Conservation (phyloP, 1,140 invertebrate genomes). For the Brachionus angularis region DNA sequence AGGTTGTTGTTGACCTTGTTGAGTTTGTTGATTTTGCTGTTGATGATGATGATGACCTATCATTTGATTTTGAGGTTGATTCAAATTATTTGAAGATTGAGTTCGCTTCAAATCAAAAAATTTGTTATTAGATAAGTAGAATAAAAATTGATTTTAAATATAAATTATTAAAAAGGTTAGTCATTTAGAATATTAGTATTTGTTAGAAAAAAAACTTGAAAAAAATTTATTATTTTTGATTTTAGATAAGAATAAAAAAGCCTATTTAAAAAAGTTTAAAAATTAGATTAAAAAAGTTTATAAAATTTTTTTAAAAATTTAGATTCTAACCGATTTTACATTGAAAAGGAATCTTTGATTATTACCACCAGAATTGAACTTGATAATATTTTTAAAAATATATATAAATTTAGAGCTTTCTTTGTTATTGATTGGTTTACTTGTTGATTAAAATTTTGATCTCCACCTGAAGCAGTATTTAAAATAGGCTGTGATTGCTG, state of each 20-base stretch:
- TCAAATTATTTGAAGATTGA: conserved; percentile 29
- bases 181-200: too few species aligned
- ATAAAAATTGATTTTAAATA: neutral
- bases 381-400: neutral
- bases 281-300: neutral
- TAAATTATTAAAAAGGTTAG: neutral
- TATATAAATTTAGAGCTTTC: neutral
- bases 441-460: conserved; percentile 9
- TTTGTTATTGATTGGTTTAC: neutral
- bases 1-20: conserved; percentile 19
- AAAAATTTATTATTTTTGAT: too few species aligned
- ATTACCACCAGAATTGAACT: neutral
- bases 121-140: neutral
- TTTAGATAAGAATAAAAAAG: too few species aligned
- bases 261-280: too few species aligned
- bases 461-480: neutral
- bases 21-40: conserved; percentile 10
- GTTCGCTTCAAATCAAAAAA: neutral
- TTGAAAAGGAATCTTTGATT: conserved; percentile 3
- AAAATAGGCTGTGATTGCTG: neutral
- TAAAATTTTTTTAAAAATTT: neutral
- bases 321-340: neutral
- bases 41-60: conserved; percentile 11
- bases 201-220: too few species aligned
- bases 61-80: conserved; percentile 18